These are phyloP conservation scores for Piezodorus guildinii DNA, from an alignment of 1,140 invertebrate genomes.

Conservation along the genomic window DNA sequence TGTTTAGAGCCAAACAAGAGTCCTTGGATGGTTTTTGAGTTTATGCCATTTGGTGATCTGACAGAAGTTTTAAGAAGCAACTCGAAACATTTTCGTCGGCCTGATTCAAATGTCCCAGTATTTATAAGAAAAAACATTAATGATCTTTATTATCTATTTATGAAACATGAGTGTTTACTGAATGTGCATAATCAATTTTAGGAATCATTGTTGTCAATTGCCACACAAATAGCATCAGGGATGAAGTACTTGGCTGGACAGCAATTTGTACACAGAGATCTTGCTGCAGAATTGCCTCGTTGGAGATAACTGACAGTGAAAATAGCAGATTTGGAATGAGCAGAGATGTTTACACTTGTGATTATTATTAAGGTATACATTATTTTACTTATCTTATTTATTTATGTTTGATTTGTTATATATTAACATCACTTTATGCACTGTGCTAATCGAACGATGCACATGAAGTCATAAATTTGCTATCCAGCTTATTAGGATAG, in stretches of 20 bases:
- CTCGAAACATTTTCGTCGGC: slow-evolving; percentile 35
- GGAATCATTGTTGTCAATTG: slow-evolving; percentile 51
- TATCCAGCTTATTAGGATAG: no score
- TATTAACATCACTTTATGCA: no score
- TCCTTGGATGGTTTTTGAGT: slow-evolving; percentile 90
- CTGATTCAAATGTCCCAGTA: slow-evolving; percentile 31
- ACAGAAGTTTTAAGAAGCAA: slow-evolving; percentile 67
- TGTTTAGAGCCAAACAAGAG: slow-evolving; percentile 49
- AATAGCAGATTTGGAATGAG: slow-evolving; percentile 90
- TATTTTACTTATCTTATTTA: background rate
- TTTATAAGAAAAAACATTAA: no score
- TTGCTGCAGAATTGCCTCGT: slow-evolving; percentile 91
- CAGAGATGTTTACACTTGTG: slow-evolving; percentile 78
- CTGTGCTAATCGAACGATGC: no score
- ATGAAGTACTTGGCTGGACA: slow-evolving; percentile 81
- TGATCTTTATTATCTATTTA: no score
- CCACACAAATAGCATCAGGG: slow-evolving; percentile 65
- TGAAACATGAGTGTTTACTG: background rate
- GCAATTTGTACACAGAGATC: slow-evolving; percentile 82
- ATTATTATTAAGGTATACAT: slow-evolving; percentile 69
- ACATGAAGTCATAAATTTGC: no score
- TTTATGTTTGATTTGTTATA: background rate
- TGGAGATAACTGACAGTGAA: slow-evolving; percentile 62
- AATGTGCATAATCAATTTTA: slow-evolving; percentile 25
- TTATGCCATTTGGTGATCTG: slow-evolving; percentile 80